phyloP scores from a whole-genome alignment of 2,888 invertebrate genomes.

The Eupithecia abbreviata region DNA sequence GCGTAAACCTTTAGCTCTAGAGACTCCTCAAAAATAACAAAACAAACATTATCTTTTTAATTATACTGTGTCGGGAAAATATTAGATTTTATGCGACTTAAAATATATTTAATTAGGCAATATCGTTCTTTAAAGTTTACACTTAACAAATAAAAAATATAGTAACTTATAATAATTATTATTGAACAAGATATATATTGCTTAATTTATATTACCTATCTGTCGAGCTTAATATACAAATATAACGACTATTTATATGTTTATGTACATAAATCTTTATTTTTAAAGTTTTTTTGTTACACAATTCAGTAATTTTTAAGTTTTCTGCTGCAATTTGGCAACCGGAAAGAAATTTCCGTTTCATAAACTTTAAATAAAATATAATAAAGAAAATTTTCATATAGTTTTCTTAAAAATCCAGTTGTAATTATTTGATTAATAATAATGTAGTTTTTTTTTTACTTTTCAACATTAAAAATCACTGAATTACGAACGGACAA shows the following conservation, averaged over 20 bases:
- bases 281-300: not conserved
- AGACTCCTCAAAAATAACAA: not conserved
- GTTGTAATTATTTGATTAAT: not conserved
- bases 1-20: not conserved
- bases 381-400: not conserved
- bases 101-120: slow-evolving; percentile 10
- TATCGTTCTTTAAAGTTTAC: not conserved
- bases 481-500: slow-evolving; percentile 1
- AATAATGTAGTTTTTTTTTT: not conserved
- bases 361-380: not conserved
- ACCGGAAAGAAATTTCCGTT: not conserved
- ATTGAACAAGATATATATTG: slow-evolving; percentile 35
- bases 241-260: slow-evolving; percentile 34
- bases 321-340: not conserved
- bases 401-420: not conserved
- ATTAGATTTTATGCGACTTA: not conserved
- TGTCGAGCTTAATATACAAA: slow-evolving; percentile 36
- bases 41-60: not conserved
- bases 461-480: slow-evolving; percentile 2
- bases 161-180: not conserved
- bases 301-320: slow-evolving; percentile 11
- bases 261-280: slow-evolving; percentile 26
- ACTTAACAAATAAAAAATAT: slow-evolving; percentile 5
- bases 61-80: not conserved
- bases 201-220: slow-evolving; percentile 20